Evolutionary conservation across 2,797 vertebrate genomes (phyloP), one percentile per base, ranked within the genome.

Genomic region (Sebastes aleutianus): DNA sequence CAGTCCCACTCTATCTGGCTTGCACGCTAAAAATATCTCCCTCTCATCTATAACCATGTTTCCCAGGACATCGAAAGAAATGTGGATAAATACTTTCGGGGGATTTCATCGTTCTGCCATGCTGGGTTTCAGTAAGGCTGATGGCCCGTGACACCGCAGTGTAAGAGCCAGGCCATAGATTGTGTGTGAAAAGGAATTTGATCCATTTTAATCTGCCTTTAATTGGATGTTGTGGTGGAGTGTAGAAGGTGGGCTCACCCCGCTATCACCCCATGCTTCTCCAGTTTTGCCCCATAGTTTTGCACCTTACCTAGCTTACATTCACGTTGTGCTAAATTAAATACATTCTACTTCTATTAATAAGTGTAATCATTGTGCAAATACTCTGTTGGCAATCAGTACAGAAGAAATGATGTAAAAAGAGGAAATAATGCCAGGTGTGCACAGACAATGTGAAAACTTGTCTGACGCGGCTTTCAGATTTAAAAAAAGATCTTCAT

Each of bases 171-270:
- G 70, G 59, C 65, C 63, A 62, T 77, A 83, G 70, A 68, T 70
- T 89, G 68, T 79, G 68, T 84, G 82, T 81, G 80, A 87, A 85
- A 88, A 81, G 76, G 76, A 86, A 86, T 92, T 74, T 86, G 76
- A 91, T 89, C 78, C 82, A 64, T 80, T 91, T 89, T 90, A 90
- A 90, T 93, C 92, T 93, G 84, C 74, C 83, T 89, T 84, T 92
- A 93, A 93, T 91, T 91, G 81, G 84, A 74, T 88, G 58, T 76
- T 75, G 69, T 76, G 70, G 24, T 85, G 80, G 73, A 59, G 74
- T 56, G 47, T 74, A 34, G 64, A 87, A 59, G 32, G 22, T 58
- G 73, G 66, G 57, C 79, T 88, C 70, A 75, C 32, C 34, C 53
- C 64, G 24, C 36, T 39, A 64, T 79, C 58, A 71, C 67, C 36